Evolutionary conservation across 1,140 invertebrate species (phyloP), one percentile per base, ranked within the genome.

Genomic region (Caerostris darwini): DNA sequence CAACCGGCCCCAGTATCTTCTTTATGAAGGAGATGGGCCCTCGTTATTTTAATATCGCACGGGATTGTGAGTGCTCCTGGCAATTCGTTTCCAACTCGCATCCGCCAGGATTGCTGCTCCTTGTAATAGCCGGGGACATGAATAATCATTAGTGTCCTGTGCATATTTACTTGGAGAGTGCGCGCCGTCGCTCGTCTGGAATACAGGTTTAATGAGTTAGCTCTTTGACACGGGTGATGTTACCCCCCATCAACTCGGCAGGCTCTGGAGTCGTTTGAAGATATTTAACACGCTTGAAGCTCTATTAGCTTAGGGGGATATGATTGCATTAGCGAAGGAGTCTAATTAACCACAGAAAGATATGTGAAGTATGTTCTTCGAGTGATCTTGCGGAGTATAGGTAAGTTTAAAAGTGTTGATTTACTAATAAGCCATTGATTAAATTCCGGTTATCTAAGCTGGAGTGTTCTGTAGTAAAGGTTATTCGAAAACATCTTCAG

Each of bases 141-240:
- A 77, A 77, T 77, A 77, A 77, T 77, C 71, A 77, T 77, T 77
- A 77, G 71, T 53, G 71, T 53, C 71, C 34, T 50, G 34, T 50
- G 71, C 34, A 77, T 77, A 77, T 77, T 77, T 77, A 77, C 71
- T 77, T 50, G 34, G 7, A 50, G 71, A 53, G 53, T 34, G 34
- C 53, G 34, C 71, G 12, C 71, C 34, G 71, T 77, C 71, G 71
- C 71, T 77, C 71, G 50, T 4, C 19, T 50, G 71, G 71, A 77
- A 77, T 77, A 77, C 34, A 50, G 61, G 71, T 77, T 77, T 77
- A 77, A 77, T 77, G 71, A 77, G 71, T 77, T 77, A 2, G 71
- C 71, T 77, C 71, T 77, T 77, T 77, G 71, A 77, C 71, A 77
- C 71, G 71, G 53, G 71, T 5, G 71, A 50, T 77, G 71, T 77